Evolutionary conservation across 2,888 invertebrate genomes (phyloP).

Genomic region (Suillia variegata): DNA sequence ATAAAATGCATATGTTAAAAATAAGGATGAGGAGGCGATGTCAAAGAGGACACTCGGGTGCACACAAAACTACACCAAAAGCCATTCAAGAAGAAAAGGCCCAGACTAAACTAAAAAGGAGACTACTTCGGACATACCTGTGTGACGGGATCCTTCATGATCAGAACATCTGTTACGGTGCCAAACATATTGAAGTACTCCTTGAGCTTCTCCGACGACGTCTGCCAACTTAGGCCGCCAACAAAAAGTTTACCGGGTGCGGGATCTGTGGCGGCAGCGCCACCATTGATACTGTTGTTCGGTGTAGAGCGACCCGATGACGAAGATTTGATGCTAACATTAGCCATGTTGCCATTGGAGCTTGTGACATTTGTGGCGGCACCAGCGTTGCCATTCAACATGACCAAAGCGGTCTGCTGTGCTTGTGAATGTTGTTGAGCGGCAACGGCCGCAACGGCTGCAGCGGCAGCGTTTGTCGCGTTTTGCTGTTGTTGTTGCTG

Average conservation of each 20-base stretch:
- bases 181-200: slow-evolving; percentile 94
- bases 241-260: slow-evolving; percentile 88
- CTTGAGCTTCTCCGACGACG: slow-evolving; percentile 87
- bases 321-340: slow-evolving; percentile 62
- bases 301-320: slow-evolving; percentile 81
- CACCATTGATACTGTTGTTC: slow-evolving; percentile 63
- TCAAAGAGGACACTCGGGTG: not conserved
- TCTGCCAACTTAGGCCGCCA: slow-evolving; percentile 92
- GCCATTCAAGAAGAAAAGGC: slow-evolving; percentile 4
- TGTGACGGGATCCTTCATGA: slow-evolving; percentile 93
- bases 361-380: slow-evolving; percentile 26
- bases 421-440: slow-evolving; percentile 28
- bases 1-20: not conserved
- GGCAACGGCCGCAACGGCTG: not conserved
- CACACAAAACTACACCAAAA: not conserved
- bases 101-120: slow-evolving; percentile 13
- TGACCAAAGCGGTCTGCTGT: slow-evolving; percentile 30
- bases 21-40: not conserved
- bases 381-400: slow-evolving; percentile 34
- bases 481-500: slow-evolving; percentile 24
- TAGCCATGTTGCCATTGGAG: slow-evolving; percentile 26
- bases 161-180: slow-evolving; percentile 86
- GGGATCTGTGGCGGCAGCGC: slow-evolving; percentile 66
- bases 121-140: slow-evolving; percentile 69
- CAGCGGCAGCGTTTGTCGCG: slow-evolving; percentile 10